A percentile compares a stretch with the other conserved stretches of the same genome.
These are phyloP conservation scores for Ischnus inquisitorius DNA, from an alignment of 2,888 invertebrate genomes.

Conservation along the genomic window DNA sequence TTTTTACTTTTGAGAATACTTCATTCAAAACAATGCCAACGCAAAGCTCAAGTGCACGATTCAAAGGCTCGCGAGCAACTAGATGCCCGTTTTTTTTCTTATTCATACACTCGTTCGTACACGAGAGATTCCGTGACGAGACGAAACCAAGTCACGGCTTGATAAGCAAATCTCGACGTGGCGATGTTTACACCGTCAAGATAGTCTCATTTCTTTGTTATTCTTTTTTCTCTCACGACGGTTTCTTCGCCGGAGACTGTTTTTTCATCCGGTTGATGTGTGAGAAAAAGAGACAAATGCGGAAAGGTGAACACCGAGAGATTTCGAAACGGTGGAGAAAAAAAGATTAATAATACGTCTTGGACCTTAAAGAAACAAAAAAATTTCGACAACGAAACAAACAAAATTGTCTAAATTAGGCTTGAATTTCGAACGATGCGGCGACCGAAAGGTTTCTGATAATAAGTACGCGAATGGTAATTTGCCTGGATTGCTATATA, in stretches of 20 bases:
- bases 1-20: too few species aligned
- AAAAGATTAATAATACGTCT: not conserved
- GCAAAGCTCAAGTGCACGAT: slow-evolving; percentile 48
- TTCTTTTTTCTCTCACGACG: slow-evolving; percentile 16
- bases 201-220: slow-evolving; percentile 38
- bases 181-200: slow-evolving; percentile 62
- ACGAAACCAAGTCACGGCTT: slow-evolving; percentile 58
- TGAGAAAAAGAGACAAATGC: slow-evolving; percentile 5
- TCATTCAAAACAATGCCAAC: not conserved
- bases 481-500: slow-evolving; percentile 36
- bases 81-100: slow-evolving; percentile 28
- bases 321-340: slow-evolving; percentile 14
- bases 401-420: not conserved
- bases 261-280: slow-evolving; percentile 43
- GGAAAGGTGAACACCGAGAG: slow-evolving; percentile 10
- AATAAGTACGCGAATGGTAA: slow-evolving; percentile 1
- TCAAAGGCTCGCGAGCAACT: slow-evolving; percentile 58
- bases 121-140: slow-evolving; percentile 46
- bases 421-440: too few species aligned
- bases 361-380: too few species aligned
- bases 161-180: slow-evolving; percentile 67
- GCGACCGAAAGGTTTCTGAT: not conserved
- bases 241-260: slow-evolving; percentile 33
- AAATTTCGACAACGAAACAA: not conserved
- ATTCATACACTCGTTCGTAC: slow-evolving; percentile 32